Base-by-base conservation (phyloP, 2,113 vertebrate species). In the Sprattus sprattus region DNA sequence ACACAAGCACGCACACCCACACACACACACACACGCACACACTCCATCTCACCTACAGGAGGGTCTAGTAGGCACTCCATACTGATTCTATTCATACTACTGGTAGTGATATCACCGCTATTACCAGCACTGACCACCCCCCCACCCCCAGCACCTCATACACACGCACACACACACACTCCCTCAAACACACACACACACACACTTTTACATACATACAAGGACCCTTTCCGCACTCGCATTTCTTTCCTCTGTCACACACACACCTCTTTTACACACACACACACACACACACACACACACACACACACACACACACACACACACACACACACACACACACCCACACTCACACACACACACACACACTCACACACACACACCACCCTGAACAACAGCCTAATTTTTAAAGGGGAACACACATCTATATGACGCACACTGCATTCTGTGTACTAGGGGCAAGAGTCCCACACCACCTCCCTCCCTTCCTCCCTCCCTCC, bases 401-500 rank as follows among this genome's bases (percentile, higher is more conserved):
- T 71, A 32, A 81, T 85, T 89, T 89, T 71, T 71, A 86, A 85
- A 49, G 46, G 28, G 89, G 88, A 81, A 84, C 88, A 87, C 71
- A 86, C 44, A 89, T 85, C 88, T 87, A 83, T 87, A 86, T 88
- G 81, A 85, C 85, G 91, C 91, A 92, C 89, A 93, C 87, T 86
- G 90, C 86, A 86, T 91, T 87, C 88, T 92, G 85, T 87, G 87
- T 28, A 32, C 64, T 6, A 71, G 7, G 25, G n/a, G 25, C 64
- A 71, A 10, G 20, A 64, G 22, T 64, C 64, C 7, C 64, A n/a
- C 18, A n/a, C 57, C 1, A 20, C 3, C 87, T 84, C 81, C 82
- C 44, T 15, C n/a, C n/a, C n/a, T n/a, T n/a, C 82, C 44, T 15
- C 89, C 88, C 87, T 64, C 83, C 82, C 91, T 89, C 85, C 54